Evolutionary conservation across 1,140 invertebrate species (phyloP), one percentile per base, ranked within the genome.

Genomic region (Sarcophaga peregrina): DNA sequence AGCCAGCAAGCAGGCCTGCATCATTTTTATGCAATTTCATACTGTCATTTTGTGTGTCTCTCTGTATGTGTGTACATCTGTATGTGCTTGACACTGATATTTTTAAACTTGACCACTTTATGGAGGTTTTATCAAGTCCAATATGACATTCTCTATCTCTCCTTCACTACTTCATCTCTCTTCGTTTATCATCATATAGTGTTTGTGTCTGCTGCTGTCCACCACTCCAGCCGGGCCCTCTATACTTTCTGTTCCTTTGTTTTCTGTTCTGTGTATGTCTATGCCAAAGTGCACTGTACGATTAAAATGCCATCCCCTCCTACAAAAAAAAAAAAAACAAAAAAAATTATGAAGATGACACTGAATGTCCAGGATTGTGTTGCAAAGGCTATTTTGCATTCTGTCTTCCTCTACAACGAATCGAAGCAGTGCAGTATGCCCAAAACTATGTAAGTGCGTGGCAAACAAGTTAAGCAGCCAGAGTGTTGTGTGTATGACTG

Each of bases 81-180:
- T 37, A 4, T 37, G 25, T 37, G 25, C 4, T 37, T 37, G 8
- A 52, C 13, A 52, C 5, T 10, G 50, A 52, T 13, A 10, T 20
- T 8, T 9, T 20, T 25, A 17, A 8, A 68, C n/a, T 68, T 68
- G 62, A 68, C 62, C 62, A 68, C 17, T 68, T 13, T 25, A 9
- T 68, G 17, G 62, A 25, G 62, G 62, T 25, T 68, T 68, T 68
- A 68, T 68, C 62, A 68, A 68, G 17, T 68, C 62, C 62, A 68
- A 68, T 20, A 25, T 25, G 17, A 68, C n/a, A 58, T 37, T 37
- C 1, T 37, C 25, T 58, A 58, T 58, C 54, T 58, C n/a, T 58
- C n/a, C 25, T 37, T 52, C 50, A 13, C 13, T 52, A 52, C 13
- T 9, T 0, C 5, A 52, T 5, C 8, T 52, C 50, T 52, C 13